A percentile compares a stretch with the other conserved stretches of the same genome.
Evolutionary conservation across 2,888 invertebrate species (phyloP).

Genomic region (Kryphioiulus occultus): DNA sequence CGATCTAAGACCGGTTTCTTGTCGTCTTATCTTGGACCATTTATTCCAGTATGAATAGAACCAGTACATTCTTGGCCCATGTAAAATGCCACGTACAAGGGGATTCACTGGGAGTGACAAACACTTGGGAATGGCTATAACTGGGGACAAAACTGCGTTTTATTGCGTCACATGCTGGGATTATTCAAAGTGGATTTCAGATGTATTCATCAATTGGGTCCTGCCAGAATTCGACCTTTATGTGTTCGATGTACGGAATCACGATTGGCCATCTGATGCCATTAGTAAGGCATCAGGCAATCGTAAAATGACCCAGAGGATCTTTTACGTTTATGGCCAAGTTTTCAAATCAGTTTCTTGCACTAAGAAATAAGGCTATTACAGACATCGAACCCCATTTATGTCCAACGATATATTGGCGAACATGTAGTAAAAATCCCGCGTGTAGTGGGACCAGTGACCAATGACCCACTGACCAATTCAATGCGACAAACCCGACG

Average conservation of each 20-base stretch:
- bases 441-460: too few relatives aligned
- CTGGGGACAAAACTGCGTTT: background rate
- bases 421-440: background rate
- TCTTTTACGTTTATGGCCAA: conserved; percentile 5
- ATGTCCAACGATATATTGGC: background rate
- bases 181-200: conserved; percentile 33
- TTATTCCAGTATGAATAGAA: background rate
- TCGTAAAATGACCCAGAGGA: background rate
- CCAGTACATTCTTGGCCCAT: background rate
- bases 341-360: background rate
- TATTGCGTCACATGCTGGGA: conserved; percentile 27
- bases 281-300: background rate
- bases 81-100: background rate
- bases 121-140: background rate
- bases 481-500: background rate
- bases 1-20: background rate
- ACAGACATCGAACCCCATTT: background rate
- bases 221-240: background rate
- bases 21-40: conserved; percentile 9
- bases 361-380: background rate
- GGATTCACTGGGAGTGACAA: background rate
- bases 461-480: background rate
- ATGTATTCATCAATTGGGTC: conserved; percentile 11
- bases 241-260: background rate
- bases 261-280: background rate